Percentiles rank a stretch among this genome's conserved stretches.
Conservation (phyloP, 2,797 vertebrate species). For the Pipistrellus pygmaeus region DNA sequence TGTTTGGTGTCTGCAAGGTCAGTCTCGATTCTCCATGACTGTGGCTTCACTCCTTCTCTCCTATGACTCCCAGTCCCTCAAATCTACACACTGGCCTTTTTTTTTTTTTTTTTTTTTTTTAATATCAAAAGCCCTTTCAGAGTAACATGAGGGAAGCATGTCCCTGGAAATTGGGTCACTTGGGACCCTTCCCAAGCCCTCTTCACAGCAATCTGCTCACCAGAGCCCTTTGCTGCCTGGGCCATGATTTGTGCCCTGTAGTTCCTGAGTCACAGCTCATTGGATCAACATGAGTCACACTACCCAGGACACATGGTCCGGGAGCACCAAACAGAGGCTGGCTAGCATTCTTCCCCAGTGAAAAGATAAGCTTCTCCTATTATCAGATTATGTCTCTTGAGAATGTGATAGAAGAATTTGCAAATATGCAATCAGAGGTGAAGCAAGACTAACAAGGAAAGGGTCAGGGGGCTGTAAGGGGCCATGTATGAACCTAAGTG, state of each 20-base stretch:
- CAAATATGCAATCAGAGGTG: not conserved
- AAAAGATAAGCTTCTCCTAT: not conserved
- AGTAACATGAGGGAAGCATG: not conserved
- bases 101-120: no score
- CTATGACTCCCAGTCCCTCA: not conserved
- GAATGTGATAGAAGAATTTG: slow-evolving; percentile 6
- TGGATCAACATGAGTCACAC: not conserved
- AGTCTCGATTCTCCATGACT: not conserved
- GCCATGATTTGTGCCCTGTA: not conserved
- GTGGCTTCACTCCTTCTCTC: not conserved
- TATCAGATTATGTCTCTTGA: not conserved
- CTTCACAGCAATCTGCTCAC: not conserved
- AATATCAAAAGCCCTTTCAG: not conserved
- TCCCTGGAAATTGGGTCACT: not conserved
- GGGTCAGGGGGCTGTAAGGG: not conserved
- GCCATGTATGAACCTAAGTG: not conserved
- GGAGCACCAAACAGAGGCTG: not conserved
- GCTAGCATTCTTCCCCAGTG: not conserved
- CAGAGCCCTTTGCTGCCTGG: not conserved
- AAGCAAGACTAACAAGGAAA: not conserved
- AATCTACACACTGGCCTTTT: not conserved
- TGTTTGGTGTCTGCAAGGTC: not conserved
- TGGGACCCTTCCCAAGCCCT: not conserved
- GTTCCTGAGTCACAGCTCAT: not conserved
- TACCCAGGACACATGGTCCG: not conserved